Conservation (phyloP, 2,113 vertebrate genomes). For the Nycticebus coucang region DNA sequence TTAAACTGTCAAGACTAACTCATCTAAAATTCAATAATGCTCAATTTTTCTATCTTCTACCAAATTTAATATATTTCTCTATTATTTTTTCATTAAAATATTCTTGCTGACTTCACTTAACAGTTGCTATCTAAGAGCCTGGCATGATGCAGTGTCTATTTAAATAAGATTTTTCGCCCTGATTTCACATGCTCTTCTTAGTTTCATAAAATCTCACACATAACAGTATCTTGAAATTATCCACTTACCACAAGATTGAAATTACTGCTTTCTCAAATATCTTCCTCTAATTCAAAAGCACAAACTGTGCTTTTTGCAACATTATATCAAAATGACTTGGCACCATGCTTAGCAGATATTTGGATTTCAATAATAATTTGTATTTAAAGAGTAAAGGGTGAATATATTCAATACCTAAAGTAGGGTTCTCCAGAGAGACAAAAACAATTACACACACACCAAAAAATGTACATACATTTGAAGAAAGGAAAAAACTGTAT, state of each 20-base stretch:
- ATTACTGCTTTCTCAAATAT: neutral
- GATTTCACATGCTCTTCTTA: neutral
- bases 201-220: neutral
- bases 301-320: neutral
- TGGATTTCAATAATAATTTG: neutral
- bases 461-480: too few species aligned
- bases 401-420: neutral
- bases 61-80: neutral
- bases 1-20: neutral
- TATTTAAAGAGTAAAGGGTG: neutral
- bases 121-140: neutral
- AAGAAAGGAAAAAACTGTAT: too few species aligned
- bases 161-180: neutral
- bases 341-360: neutral
- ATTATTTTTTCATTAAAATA: constrained; percentile 20
- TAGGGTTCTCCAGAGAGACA: neutral
- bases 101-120: neutral
- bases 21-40: neutral
- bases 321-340: neutral
- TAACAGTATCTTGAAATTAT: neutral
- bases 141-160: neutral
- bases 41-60: neutral
- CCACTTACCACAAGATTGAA: neutral
- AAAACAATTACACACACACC: neutral
- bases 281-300: neutral